Conservation (phyloP, 2,797 vertebrate genomes). For the Dermochelys coriacea region DNA sequence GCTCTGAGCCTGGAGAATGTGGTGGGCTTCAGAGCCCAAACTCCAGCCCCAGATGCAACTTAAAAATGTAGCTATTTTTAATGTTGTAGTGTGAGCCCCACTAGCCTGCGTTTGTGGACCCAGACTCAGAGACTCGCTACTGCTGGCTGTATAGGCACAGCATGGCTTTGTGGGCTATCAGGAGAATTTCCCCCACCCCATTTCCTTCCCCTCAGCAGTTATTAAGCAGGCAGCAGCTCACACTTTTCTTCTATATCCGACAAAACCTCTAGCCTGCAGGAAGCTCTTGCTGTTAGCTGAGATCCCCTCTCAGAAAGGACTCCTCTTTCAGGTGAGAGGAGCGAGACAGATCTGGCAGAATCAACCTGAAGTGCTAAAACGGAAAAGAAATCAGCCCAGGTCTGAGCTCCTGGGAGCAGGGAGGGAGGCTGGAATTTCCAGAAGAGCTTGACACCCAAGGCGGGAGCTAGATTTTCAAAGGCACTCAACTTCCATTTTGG, state of each 20-base stretch:
- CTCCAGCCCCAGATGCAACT: too few relatives aligned
- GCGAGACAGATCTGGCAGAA: neutral
- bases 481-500: neutral
- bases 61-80: too few relatives aligned
- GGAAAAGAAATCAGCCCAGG: neutral
- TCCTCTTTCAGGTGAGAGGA: neutral
- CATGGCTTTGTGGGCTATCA: accelerated
- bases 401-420: neutral
- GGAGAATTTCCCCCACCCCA: neutral
- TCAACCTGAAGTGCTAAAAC: neutral
- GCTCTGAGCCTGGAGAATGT: too few relatives aligned
- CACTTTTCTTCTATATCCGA: neutral
- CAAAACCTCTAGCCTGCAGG: neutral
- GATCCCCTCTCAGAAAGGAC: neutral
- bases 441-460: neutral
- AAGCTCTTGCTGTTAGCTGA: neutral
- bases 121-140: too few relatives aligned
- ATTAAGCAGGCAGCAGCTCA: neutral
- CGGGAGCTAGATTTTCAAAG: neutral
- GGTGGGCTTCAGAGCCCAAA: too few relatives aligned
- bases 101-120: too few relatives aligned
- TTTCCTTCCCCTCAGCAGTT: neutral
- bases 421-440: neutral
- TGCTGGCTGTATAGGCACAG: too few relatives aligned
- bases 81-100: too few relatives aligned